Base-by-base conservation (phyloP, 1,140 invertebrate species). In the Drosophila malerkotliana region DNA sequence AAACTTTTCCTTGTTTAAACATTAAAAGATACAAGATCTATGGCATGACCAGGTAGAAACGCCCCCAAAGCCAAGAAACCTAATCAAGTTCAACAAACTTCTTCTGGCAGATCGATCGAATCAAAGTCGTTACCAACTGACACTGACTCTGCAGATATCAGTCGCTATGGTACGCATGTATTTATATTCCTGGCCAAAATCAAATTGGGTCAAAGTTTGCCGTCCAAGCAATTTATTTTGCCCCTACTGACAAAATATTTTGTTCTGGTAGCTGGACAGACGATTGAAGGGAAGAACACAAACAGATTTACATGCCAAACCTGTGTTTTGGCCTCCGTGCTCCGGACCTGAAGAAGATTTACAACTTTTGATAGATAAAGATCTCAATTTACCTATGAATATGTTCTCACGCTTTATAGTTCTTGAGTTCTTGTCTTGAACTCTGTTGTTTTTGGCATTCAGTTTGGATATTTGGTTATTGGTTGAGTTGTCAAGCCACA, bases 201-300 rank as follows among this genome's bases (percentile, higher is more conserved):
- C 67, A 32, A 71, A 71, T 71, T 71, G 66, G 67, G 67, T 71
- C 67, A 71, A 69, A 71, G 67, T 69, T 71, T 71, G 64, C 67
- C 34, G 32, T 5, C 18, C 9, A 69, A 30, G 67, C 44, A 48
- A 71, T 69, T 71, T 71, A 71, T 71, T 71, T 69, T 57, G 64
- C 32, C 10, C n/a, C 44, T 26, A 69, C 67, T 71, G 67, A 57
- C 67, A 69, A 71, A 71, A 71, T 71, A 71, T 71, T 69, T 68
- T 39, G 48, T 69, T 68, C 12, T 69, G 64, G 66, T 71, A 71
- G 67, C 63, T 12, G 6, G n/a, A 37, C 12, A 9, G 12, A 4
- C 4, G 26, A 21, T 12, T 8, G 18, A 44, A 26, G n/a, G 9
- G 7, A 32, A 30, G 7, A 8, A 24, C 12, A 30, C 30, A 15